Base-by-base conservation (phyloP, 2,797 vertebrate species). In the Pterois miles region DNA sequence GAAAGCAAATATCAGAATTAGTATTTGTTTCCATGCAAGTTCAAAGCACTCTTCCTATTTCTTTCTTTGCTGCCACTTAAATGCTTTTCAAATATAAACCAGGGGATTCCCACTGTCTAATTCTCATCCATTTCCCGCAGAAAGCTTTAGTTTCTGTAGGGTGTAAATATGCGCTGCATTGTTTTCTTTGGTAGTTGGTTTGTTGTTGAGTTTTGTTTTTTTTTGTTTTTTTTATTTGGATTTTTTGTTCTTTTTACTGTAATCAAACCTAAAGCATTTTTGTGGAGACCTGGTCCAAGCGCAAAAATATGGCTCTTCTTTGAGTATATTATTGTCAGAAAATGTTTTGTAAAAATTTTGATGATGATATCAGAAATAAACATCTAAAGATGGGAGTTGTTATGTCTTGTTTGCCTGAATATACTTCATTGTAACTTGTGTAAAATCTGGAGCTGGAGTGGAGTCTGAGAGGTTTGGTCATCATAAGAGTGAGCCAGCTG, bases 281-380 rank as follows among this genome's bases (percentile, higher is more conserved):
- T 94, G 93, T 94, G 93, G 90, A 94, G 87, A 94, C 91, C 88
- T 94, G 93, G 92, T 95, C 91, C 92, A 93, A 94, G 92, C 91
- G 93, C 93, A 94, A 95, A 94, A 95, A 93, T 92, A 94, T 92
- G 94, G 94, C 94, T 96, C 93, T 94, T 94, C 92, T 95, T 95
- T 95, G 94, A 95, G 93, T 95, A 96, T 96, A 95, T 95, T 95
- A 96, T 95, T 96, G 95, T 96, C 95, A 94, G 95, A 95, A 95
- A 94, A 95, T 95, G 94, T 96, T 96, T 96, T 96, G 95, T 96
- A 96, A 96, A 96, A 93, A 94, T 96, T 96, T 96, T 96, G 95
- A 96, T 95, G 95, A 95, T 94, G 95, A 96, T 95, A 95, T 94
- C 91, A 93, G 86, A 95, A 96, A 95, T 95, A 96, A 96, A 96